Evolutionary conservation across 2,797 vertebrate genomes (phyloP).

Genomic region (Vultur gryphus): DNA sequence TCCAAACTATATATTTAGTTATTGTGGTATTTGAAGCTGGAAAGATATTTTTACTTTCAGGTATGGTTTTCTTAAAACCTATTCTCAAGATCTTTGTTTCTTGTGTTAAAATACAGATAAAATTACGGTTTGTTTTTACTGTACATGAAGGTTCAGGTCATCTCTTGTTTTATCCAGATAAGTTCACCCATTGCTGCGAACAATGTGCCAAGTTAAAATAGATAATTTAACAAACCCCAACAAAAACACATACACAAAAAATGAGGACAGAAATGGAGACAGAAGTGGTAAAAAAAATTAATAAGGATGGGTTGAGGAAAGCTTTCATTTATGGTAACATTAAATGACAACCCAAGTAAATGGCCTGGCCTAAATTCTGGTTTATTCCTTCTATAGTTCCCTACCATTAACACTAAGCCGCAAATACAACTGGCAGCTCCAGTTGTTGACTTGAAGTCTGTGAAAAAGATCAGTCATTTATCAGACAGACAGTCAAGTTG

Average conservation of each 20-base stretch:
- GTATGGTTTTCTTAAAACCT: background rate
- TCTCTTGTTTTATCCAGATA: background rate
- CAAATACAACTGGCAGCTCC: background rate
- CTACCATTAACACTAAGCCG: background rate
- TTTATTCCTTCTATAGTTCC: background rate
- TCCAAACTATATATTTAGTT: background rate
- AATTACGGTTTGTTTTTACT: background rate
- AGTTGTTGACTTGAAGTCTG: background rate
- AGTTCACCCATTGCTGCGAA: background rate
- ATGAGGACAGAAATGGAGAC: background rate
- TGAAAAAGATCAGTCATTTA: background rate
- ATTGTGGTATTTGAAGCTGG: background rate
- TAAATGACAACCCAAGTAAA: background rate
- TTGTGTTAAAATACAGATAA: background rate
- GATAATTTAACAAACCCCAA: rapidly evolving
- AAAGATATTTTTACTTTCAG: background rate
- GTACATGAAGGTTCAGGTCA: background rate
- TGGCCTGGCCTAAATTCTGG: background rate
- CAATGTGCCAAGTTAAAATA: background rate
- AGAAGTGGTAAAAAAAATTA: background rate
- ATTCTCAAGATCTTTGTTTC: background rate
- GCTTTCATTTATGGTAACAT: background rate
- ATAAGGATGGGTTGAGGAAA: background rate
- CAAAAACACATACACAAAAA: background rate
- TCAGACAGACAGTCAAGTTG: background rate